Conservation (phyloP, 2,113 vertebrate species). For the Halichoeres trimaculatus region DNA sequence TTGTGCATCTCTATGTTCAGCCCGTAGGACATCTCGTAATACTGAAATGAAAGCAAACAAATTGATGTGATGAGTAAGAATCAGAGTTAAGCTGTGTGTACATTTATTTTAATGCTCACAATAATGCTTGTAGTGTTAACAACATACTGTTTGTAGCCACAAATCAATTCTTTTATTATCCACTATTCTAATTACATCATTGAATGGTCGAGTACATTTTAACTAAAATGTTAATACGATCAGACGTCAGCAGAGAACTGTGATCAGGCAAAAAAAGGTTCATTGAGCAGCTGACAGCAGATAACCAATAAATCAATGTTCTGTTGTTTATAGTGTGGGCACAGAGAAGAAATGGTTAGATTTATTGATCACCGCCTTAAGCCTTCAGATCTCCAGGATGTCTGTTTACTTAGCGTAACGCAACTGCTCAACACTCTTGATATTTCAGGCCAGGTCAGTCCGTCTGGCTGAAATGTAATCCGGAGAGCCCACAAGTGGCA, state of each 20-base stretch:
- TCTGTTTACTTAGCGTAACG: slow-evolving; percentile 77
- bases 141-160: background rate
- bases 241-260: background rate
- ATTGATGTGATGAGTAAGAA: background rate
- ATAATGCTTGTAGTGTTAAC: background rate
- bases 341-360: slow-evolving; percentile 47
- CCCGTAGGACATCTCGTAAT: slow-evolving; percentile 99
- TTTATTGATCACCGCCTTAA: slow-evolving; percentile 70
- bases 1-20: slow-evolving; percentile 99
- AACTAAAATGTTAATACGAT: slow-evolving; percentile 9
- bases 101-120: background rate
- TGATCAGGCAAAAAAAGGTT: slow-evolving; percentile 41
- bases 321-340: slow-evolving; percentile 48
- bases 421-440: slow-evolving; percentile 75
- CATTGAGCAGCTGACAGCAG: slow-evolving; percentile 45
- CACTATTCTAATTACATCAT: slow-evolving; percentile 22
- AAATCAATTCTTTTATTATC: slow-evolving; percentile 31
- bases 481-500: slow-evolving; percentile 75
- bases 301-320: slow-evolving; percentile 59
- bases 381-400: slow-evolving; percentile 67
- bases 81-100: background rate
- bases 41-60: slow-evolving; percentile 82
- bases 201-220: slow-evolving; percentile 18
- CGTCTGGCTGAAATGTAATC: slow-evolving; percentile 80
- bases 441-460: slow-evolving; percentile 78